Conservation (phyloP, 2,113 vertebrate genomes). For the Crotophaga sulcirostris region DNA sequence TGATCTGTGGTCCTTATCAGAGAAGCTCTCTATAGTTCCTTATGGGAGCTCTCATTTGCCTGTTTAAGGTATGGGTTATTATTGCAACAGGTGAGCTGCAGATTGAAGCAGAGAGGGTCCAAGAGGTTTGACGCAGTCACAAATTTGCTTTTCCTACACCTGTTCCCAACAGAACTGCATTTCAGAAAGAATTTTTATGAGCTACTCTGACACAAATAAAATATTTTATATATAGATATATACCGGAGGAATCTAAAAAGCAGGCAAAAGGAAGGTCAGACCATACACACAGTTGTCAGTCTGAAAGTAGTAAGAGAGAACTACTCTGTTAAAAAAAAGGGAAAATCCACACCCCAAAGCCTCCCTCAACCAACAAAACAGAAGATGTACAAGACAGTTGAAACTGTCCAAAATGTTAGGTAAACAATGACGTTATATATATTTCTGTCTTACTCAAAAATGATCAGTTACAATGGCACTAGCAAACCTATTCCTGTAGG, state of each 20-base stretch:
- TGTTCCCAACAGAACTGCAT: neutral
- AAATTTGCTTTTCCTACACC: neutral
- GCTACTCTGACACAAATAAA: neutral
- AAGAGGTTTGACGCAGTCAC: neutral
- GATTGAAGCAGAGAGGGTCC: neutral
- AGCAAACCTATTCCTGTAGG: neutral
- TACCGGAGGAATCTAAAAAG: neutral
- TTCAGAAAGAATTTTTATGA: neutral
- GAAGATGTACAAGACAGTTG: neutral
- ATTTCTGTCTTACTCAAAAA: neutral
- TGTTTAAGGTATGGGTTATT: neutral
- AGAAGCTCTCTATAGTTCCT: neutral
- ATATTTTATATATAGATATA: no score
- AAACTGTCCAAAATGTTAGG: neutral
- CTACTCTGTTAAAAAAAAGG: accelerated
- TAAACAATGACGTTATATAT: neutral
- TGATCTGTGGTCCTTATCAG: neutral
- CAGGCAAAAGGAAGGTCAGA: neutral
- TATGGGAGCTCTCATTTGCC: neutral
- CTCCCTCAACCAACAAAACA: neutral
- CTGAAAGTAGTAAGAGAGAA: neutral
- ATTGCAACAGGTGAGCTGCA: neutral
- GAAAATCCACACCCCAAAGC: neutral
- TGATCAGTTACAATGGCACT: neutral
- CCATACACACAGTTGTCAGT: neutral